Percentiles rank a stretch among this genome's conserved stretches.
Conservation (phyloP, 1,140 invertebrate genomes). For the Teleopsis dalmanni region DNA sequence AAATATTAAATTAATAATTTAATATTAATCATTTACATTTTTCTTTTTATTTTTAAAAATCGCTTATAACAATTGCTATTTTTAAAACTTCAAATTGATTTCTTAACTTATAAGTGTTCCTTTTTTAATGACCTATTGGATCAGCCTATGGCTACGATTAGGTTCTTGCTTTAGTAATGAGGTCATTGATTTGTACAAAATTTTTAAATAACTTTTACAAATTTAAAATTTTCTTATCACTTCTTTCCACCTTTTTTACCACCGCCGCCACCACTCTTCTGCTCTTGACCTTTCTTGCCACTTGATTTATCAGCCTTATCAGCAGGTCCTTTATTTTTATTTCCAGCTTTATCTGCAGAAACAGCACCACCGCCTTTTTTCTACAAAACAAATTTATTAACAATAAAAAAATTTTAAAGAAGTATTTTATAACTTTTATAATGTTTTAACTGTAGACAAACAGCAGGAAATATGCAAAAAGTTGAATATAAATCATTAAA, state of each 20-base stretch:
- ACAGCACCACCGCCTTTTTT: slow-evolving; percentile 25
- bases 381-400: slow-evolving; percentile 19
- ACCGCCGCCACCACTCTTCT: slow-evolving; percentile 21
- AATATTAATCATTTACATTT: not conserved
- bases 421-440: not conserved
- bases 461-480: not conserved
- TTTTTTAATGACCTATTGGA: not conserved
- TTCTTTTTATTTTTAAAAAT: not conserved
- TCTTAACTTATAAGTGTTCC: not conserved
- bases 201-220: no score
- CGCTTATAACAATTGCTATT: not conserved
- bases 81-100: not conserved
- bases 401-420: no score
- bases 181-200: not conserved
- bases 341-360: slow-evolving; percentile 16
- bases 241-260: slow-evolving; percentile 34
- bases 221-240: no score
- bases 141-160: not conserved
- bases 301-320: slow-evolving; percentile 30
- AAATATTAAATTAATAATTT: not conserved
- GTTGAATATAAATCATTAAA: not conserved
- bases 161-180: not conserved
- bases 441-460: not conserved
- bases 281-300: slow-evolving; percentile 36
- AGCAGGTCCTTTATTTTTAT: slow-evolving; percentile 27